Conservation (phyloP, 2,888 invertebrate genomes). For the Leptopterna dolabrata region DNA sequence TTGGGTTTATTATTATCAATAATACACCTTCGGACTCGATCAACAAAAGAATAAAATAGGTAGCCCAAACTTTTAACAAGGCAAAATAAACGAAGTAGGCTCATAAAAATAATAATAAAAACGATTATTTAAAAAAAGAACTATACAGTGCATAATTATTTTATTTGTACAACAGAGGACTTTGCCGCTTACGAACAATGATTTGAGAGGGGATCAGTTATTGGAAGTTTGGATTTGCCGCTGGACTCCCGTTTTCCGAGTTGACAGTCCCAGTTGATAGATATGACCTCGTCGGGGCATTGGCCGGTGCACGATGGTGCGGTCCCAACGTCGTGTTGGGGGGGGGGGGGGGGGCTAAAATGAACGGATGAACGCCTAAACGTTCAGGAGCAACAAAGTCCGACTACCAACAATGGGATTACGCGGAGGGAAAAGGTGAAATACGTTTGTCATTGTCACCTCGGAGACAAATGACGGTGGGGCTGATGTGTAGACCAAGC, state of each 20-base stretch:
- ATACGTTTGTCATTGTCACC: not conserved
- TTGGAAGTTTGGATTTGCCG: not conserved
- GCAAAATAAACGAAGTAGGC: too few relatives aligned
- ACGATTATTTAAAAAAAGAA: too few relatives aligned
- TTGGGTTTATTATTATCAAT: too few relatives aligned
- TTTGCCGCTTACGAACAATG: too few relatives aligned
- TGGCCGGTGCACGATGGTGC: not conserved
- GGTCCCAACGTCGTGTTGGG: too few relatives aligned
- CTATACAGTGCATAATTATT: too few relatives aligned
- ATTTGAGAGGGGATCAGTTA: too few relatives aligned
- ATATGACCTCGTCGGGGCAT: not conserved
- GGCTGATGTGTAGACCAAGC: not conserved
- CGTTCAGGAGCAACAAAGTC: not conserved
- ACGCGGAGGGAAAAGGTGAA: not conserved
- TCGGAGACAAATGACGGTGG: not conserved
- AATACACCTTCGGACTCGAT: too few relatives aligned
- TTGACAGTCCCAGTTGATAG: not conserved
- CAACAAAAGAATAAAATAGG: too few relatives aligned
- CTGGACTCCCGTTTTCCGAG: not conserved
- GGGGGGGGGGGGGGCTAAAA: not conserved
- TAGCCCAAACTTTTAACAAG: too few relatives aligned
- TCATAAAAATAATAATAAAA: too few relatives aligned
- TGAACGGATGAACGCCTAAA: not conserved
- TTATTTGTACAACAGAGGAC: too few relatives aligned
- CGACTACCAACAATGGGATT: not conserved